These are phyloP conservation scores for Rynchops niger DNA, from an alignment of 2,113 vertebrate genomes.

Conservation along the genomic window DNA sequence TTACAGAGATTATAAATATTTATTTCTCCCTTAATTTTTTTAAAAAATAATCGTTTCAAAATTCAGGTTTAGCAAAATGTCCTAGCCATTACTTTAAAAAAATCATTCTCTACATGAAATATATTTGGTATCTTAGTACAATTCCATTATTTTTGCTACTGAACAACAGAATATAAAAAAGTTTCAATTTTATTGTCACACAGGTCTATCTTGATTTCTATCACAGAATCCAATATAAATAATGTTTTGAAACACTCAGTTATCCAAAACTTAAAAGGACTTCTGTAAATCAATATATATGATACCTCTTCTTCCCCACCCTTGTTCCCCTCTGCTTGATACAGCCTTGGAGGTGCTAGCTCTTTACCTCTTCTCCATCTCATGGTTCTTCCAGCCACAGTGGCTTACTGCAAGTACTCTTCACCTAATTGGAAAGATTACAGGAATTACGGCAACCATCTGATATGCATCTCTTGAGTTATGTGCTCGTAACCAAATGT, in stretches of 20 bases:
- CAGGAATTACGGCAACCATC: background rate
- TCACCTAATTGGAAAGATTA: background rate
- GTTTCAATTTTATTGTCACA: background rate
- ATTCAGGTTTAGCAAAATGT: background rate
- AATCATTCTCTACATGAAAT: background rate
- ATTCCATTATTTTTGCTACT: background rate
- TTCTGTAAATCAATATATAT: background rate
- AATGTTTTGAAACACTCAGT: background rate
- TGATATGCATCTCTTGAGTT: background rate
- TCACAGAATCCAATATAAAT: background rate
- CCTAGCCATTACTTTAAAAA: background rate
- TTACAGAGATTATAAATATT: background rate
- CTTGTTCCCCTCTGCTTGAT: background rate
- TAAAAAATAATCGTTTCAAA: background rate
- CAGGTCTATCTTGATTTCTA: background rate
- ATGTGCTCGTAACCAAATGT: background rate
- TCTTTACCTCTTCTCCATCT: background rate
- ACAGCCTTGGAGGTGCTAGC: background rate
- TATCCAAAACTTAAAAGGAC: background rate
- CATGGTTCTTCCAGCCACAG: background rate
- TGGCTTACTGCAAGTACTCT: background rate
- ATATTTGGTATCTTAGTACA: background rate
- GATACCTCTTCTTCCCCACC: background rate
- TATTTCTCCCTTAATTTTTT: conserved; percentile 3
- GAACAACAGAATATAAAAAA: background rate